phyloP scores from a whole-genome alignment of 1,140 invertebrate species.

The Orius insidiosus region DNA sequence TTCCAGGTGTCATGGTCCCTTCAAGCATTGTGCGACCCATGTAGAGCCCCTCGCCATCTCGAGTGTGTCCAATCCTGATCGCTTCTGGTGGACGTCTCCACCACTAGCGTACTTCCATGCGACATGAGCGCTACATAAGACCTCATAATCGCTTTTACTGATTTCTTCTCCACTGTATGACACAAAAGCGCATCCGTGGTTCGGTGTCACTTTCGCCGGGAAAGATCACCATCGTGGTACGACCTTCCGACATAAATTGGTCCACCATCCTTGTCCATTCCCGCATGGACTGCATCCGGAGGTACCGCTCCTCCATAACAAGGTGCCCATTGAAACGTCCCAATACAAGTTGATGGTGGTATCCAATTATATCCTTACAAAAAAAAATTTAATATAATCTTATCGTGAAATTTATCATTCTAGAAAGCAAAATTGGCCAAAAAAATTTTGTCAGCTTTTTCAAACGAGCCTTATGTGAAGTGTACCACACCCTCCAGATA shows the following conservation, averaged over 20 bases:
- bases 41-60: neutral
- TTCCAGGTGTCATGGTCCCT: neutral
- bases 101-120: conserved; percentile 19
- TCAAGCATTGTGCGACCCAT: neutral
- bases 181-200: conserved; percentile 42
- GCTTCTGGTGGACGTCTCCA: neutral
- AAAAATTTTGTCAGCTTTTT: too few relatives aligned
- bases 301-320: conserved; percentile 22
- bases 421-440: too few relatives aligned
- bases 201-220: conserved; percentile 57
- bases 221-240: conserved; percentile 50
- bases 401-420: too few relatives aligned
- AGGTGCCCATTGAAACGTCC: conserved; percentile 17
- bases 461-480: too few relatives aligned
- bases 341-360: conserved; percentile 10
- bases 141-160: conserved; percentile 42
- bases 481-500: too few relatives aligned
- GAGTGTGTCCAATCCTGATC: neutral
- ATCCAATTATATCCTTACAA: conserved; percentile 14
- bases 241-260: conserved; percentile 56
- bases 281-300: conserved; percentile 40
- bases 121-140: conserved; percentile 24
- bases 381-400: neutral
- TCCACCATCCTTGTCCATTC: conserved; percentile 49
- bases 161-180: conserved; percentile 42